Percentiles rank a stretch among this genome's conserved stretches.
These are phyloP conservation scores for Geococcyx californianus DNA, from an alignment of 2,113 vertebrate species.

Conservation along the genomic window DNA sequence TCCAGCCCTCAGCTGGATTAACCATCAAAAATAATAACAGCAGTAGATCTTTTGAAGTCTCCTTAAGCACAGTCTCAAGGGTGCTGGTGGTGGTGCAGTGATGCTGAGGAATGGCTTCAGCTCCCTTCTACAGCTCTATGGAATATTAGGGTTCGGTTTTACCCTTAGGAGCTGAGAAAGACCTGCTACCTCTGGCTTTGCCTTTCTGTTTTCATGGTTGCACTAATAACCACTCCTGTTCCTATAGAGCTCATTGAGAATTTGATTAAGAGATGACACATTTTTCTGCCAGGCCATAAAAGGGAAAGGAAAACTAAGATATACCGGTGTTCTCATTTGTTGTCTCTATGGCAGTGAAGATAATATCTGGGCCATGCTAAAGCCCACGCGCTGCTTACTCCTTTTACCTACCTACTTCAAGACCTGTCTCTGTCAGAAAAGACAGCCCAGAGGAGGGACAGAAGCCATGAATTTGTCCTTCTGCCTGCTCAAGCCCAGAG, in stretches of 20 bases:
- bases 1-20: neutral
- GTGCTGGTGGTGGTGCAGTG: neutral
- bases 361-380: neutral
- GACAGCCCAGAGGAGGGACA: neutral
- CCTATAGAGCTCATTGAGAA: neutral
- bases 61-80: rapidly evolving
- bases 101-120: neutral
- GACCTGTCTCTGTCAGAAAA: neutral
- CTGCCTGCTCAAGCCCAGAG: neutral
- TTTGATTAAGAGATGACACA: neutral
- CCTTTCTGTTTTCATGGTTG: neutral
- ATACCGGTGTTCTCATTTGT: neutral
- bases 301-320: neutral
- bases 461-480: neutral
- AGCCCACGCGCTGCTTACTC: neutral
- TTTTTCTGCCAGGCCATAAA: neutral
- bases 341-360: neutral
- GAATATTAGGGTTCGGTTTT: neutral
- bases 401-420: neutral
- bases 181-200: neutral
- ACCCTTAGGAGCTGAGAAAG: neutral
- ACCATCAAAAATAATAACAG: neutral
- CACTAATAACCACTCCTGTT: neutral
- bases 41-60: neutral
- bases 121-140: neutral